A percentile compares a stretch with the other conserved stretches of the same genome.
Conservation (phyloP, 2,888 invertebrate genomes). For the Protophormia terraenovae region DNA sequence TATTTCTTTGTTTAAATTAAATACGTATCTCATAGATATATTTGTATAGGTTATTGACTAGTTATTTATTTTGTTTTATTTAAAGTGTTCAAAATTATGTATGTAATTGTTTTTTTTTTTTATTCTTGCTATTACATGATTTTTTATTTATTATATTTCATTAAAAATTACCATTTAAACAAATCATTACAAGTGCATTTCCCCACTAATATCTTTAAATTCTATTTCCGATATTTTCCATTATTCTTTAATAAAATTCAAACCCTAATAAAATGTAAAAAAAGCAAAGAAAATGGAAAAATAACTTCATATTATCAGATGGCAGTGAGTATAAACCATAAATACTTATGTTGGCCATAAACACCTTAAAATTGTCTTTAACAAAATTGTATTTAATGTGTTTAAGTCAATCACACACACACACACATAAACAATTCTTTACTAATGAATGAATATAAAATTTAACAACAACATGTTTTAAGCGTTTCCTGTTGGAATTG, state of each 20-base stretch:
- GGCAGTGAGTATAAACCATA: background rate
- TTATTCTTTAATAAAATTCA: background rate
- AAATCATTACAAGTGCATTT: background rate
- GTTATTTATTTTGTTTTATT: too few relatives aligned
- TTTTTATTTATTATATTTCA: background rate
- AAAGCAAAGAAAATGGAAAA: background rate
- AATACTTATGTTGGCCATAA: conserved; percentile 29
- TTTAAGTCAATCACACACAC: background rate
- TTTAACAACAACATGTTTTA: conserved; percentile 30
- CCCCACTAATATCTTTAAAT: background rate
- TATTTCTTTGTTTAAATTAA: too few relatives aligned
- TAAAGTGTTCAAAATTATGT: too few relatives aligned
- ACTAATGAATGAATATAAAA: conserved; percentile 31
- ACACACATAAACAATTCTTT: background rate
- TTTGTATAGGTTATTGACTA: too few relatives aligned
- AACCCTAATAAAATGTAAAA: background rate
- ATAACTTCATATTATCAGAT: background rate
- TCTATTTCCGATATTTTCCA: background rate
- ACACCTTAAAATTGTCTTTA: conserved; percentile 35
- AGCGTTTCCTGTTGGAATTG: conserved; percentile 55
- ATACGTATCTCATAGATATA: too few relatives aligned
- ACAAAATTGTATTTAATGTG: background rate
- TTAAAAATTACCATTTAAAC: background rate
- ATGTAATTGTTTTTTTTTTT: background rate
- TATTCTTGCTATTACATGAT: too few relatives aligned